These are phyloP conservation scores for Burhinus oedicnemus DNA, from an alignment of 2,113 vertebrate species.

Conservation along the genomic window DNA sequence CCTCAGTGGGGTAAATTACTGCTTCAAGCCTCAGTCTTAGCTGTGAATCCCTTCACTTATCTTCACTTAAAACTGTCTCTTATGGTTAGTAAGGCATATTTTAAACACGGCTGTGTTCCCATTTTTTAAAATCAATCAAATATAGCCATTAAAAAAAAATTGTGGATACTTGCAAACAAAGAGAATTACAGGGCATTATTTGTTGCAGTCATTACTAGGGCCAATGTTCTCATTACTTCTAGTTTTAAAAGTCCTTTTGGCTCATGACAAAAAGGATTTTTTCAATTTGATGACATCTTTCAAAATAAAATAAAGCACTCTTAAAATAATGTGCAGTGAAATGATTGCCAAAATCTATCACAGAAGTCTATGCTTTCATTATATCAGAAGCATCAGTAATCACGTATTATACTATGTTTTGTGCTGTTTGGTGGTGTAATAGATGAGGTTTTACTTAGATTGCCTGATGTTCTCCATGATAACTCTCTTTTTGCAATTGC, in stretches of 20 bases:
- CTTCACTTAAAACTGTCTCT: background rate
- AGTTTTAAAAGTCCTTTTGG: conserved; percentile 16
- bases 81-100: background rate
- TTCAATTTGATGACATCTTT: conserved; percentile 3
- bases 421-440: background rate
- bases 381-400: background rate
- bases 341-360: background rate
- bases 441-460: background rate
- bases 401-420: background rate
- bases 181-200: background rate
- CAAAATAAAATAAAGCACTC: conserved; percentile 33
- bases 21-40: background rate
- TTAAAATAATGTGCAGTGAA: conserved; percentile 6
- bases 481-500: background rate
- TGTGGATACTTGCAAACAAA: background rate
- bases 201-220: background rate
- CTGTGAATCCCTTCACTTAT: background rate
- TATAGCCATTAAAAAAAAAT: background rate
- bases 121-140: background rate
- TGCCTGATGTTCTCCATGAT: background rate
- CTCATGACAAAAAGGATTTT: background rate
- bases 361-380: background rate
- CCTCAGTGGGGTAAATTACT: background rate
- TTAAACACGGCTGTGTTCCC: background rate
- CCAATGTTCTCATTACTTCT: background rate